These are phyloP conservation scores for Coptotermes formosanus DNA, from an alignment of 1,140 invertebrate species.

Conservation along the genomic window DNA sequence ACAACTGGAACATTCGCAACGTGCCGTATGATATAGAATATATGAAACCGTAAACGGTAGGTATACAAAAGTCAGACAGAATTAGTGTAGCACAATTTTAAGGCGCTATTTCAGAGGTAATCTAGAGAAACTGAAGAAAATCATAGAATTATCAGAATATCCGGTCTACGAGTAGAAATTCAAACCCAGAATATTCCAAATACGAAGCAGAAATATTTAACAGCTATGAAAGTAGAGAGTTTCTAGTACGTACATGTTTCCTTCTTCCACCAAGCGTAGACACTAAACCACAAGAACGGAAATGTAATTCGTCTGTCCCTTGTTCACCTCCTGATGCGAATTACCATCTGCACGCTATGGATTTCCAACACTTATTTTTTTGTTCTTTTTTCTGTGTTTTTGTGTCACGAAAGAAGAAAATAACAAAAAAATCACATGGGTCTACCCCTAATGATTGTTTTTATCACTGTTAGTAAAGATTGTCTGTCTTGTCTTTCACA, in stretches of 20 bases:
- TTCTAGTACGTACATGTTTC: not conserved
- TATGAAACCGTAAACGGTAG: too few relatives aligned
- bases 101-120: too few relatives aligned
- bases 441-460: not conserved
- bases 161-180: too few relatives aligned
- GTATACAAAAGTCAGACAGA: too few relatives aligned
- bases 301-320: conserved; percentile 6
- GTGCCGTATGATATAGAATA: too few relatives aligned
- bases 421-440: conserved; percentile 12
- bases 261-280: not conserved
- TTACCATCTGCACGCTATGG: conserved; percentile 14
- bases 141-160: too few relatives aligned
- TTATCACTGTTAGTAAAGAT: conserved; percentile 13
- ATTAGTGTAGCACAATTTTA: too few relatives aligned
- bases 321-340: not conserved
- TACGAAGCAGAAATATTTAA: too few relatives aligned
- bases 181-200: too few relatives aligned
- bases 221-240: not conserved
- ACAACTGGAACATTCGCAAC: too few relatives aligned
- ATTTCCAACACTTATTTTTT: not conserved
- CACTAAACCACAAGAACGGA: conserved; percentile 14
- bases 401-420: conserved; percentile 13
- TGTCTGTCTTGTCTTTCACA: conserved; percentile 1
- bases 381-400: not conserved
- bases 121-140: too few relatives aligned